phyloP scores from a whole-genome alignment of 1,140 invertebrate genomes.

The Leptestheria dahalacensis region DNA sequence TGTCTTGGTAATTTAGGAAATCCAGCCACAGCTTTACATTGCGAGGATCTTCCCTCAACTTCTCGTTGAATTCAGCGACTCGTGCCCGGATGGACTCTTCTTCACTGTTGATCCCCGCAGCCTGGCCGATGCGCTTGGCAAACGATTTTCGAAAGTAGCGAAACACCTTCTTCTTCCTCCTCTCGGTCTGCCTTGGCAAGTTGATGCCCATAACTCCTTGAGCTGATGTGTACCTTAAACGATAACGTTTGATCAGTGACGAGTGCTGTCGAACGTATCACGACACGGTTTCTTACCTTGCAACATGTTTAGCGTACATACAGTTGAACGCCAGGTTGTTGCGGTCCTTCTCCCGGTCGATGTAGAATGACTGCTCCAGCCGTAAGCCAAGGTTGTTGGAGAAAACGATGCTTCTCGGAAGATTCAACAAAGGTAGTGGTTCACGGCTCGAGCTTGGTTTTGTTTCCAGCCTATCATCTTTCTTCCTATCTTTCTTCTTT shows the following conservation, averaged over 20 bases:
- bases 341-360: slow-evolving; percentile 2
- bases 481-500: not conserved
- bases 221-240: not conserved
- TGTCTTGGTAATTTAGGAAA: slow-evolving; percentile 32
- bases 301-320: slow-evolving; percentile 11
- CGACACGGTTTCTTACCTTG: not conserved
- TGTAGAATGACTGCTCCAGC: slow-evolving; percentile 1
- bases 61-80: slow-evolving; percentile 26
- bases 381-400: not conserved
- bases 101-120: not conserved
- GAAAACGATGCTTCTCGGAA: slow-evolving; percentile 10
- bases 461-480: not conserved
- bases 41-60: slow-evolving; percentile 24
- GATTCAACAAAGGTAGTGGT: not conserved
- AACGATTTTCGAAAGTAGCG: slow-evolving; percentile 7
- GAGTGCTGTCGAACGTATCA: no score
- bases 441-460: not conserved
- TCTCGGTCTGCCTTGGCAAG: not conserved
- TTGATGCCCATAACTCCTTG: not conserved
- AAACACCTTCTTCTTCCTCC: not conserved
- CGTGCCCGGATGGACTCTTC: not conserved
- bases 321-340: slow-evolving; percentile 9
- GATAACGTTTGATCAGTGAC: not conserved
- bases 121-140: not conserved
- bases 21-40: slow-evolving; percentile 30